Base-by-base conservation (phyloP, 1,140 invertebrate genomes). In the Teleogryllus occipitalis region DNA sequence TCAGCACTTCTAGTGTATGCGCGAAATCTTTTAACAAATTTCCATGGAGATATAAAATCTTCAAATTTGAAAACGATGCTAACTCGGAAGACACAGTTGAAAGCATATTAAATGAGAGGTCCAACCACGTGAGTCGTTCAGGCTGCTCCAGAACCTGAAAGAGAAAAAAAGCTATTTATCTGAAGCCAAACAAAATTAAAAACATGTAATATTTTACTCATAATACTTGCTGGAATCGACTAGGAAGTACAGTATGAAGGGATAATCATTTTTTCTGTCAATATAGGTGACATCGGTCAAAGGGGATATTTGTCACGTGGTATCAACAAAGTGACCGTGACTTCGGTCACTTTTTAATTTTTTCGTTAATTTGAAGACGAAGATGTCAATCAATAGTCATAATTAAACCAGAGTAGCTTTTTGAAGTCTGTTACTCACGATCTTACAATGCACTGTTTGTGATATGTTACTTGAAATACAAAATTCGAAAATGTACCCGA, bases 11-110 rank as follows among this genome's bases (percentile, higher is more conserved):
- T 8, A 84, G 49, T n/a, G 80, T 74, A 21, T 81, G 47, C 14
- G 75, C 75, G 10, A 85, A 54, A 49, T 84, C 82, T 0, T 80
- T 76, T 22, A 85, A 75, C 14, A 80, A 74, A 77, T 85, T 85
- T n/a, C 84, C 84, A 76, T 85, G 84, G 22, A 85, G 82, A 77
- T 85, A 85, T 12, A 85, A 73, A 8, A 85, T 83, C 77, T 83
- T 83, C 12, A 85, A 77, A 6, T 82, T 81, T 47, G 84, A 81
- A 18, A 84, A 83, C 15, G 81, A 82, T n/a, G 83, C 82, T 75
- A 82, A 46, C 65, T 83, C 83, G 18, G 82, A 46, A 10, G 82
- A 79, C 0, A 84, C 47, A n/a, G 80, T 48, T 7, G 79, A 78
- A 4, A 84, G 48, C 22, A 80, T 65, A 79, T 84, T 84, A 79